Evolutionary conservation across 2,113 vertebrate species (phyloP).

Genomic region (Carlito syrichta): DNA sequence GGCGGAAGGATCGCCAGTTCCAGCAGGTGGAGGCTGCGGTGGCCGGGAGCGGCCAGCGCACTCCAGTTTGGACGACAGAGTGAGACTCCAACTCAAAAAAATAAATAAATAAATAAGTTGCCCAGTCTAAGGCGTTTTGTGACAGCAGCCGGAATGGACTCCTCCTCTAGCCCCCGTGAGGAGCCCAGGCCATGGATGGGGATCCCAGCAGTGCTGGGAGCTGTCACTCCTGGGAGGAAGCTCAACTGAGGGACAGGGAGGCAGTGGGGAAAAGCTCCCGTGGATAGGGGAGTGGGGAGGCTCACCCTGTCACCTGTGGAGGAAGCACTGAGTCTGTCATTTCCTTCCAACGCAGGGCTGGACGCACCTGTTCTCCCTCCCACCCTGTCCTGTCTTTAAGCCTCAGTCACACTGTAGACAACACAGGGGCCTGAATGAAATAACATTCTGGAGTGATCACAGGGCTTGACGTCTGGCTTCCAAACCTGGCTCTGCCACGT

Average conservation of each 20-base stretch:
- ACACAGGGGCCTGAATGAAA: background rate
- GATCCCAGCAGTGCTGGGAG: background rate
- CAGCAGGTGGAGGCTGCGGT: too few relatives aligned
- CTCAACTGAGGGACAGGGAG: background rate
- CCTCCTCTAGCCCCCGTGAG: background rate
- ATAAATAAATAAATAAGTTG: too few relatives aligned
- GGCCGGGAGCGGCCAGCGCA: too few relatives aligned
- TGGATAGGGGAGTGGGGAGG: background rate
- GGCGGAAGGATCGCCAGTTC: too few relatives aligned
- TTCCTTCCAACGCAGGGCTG: background rate
- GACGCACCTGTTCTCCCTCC: background rate
- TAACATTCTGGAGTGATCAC: background rate
- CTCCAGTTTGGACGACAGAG: too few relatives aligned
- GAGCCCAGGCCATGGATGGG: background rate
- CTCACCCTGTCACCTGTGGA: background rate
- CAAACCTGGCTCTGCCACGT: background rate
- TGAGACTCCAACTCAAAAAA: too few relatives aligned
- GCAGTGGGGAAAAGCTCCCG: background rate
- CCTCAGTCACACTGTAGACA: background rate
- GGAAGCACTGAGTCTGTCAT: background rate
- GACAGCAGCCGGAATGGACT: background rate
- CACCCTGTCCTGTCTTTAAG: background rate
- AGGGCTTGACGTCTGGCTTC: background rate
- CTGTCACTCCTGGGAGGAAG: background rate
- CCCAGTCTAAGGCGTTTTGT: background rate